Conservation (phyloP, 1,140 invertebrate genomes). For the Drosophila cardini region DNA sequence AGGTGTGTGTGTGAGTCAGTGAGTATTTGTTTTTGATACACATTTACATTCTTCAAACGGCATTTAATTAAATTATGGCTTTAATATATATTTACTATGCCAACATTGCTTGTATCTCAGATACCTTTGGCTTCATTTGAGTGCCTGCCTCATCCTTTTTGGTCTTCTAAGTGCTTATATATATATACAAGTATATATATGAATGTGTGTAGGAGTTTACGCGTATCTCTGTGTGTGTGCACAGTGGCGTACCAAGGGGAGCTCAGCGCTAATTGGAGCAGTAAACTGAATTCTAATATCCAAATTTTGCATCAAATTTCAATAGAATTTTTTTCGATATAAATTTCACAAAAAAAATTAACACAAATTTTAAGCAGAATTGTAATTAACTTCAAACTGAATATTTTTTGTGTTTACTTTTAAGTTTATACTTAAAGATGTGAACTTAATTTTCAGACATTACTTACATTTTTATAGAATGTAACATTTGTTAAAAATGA, state of each 20-base stretch:
- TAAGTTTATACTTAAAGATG: too few relatives aligned
- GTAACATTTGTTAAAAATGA: too few relatives aligned
- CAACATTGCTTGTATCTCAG: constrained; percentile 4
- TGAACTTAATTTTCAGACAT: too few relatives aligned
- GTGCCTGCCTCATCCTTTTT: background rate
- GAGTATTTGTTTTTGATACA: constrained; percentile 6
- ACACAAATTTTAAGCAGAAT: background rate
- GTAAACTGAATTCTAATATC: constrained; percentile 11
- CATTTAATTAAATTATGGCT: constrained; percentile 44
- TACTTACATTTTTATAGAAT: too few relatives aligned
- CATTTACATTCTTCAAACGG: constrained; percentile 24
- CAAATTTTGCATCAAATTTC: constrained; percentile 28
- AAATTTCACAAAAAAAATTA: constrained; percentile 10
- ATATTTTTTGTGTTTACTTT: background rate
- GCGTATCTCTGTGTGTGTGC: background rate
- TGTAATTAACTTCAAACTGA: background rate
- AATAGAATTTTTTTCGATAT: background rate
- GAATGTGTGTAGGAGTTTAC: background rate
- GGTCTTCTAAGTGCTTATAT: background rate
- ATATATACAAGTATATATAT: background rate
- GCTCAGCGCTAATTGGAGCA: constrained; percentile 19
- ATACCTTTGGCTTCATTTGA: constrained; percentile 20
- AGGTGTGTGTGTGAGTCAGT: background rate
- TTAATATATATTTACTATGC: constrained; percentile 43
- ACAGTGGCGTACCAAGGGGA: constrained; percentile 17